Percentiles rank a stretch among this genome's conserved stretches.
These are phyloP conservation scores for Agonopterix arenella DNA, from an alignment of 2,888 invertebrate species.

Conservation along the genomic window DNA sequence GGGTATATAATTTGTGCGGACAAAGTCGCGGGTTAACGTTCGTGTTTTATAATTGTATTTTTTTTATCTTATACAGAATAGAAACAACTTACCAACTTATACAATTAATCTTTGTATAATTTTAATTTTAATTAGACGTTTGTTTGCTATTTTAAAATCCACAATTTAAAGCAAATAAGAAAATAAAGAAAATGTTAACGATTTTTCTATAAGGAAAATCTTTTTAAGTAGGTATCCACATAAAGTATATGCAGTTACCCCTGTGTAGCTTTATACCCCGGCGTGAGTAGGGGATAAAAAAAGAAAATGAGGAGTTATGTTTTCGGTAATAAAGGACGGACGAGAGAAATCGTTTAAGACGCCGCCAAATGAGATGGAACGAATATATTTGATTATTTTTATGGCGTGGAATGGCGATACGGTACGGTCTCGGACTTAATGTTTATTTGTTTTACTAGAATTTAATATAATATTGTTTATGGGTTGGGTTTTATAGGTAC, in stretches of 20 bases:
- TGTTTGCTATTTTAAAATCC: too few relatives aligned
- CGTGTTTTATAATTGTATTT: too few relatives aligned
- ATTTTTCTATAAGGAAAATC: conserved; percentile 20
- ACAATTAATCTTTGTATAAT: too few relatives aligned
- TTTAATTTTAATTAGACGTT: too few relatives aligned
- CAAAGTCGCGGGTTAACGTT: too few relatives aligned
- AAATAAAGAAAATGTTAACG: neutral
- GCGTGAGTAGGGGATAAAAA: conserved; percentile 71
- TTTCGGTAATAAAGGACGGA: conserved; percentile 76
- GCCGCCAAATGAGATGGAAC: conserved; percentile 75
- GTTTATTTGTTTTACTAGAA: conserved; percentile 68
- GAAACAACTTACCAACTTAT: too few relatives aligned
- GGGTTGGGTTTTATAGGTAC: conserved; percentile 34
- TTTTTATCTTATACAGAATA: too few relatives aligned
- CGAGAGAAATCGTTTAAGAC: conserved; percentile 77
- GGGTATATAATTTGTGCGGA: too few relatives aligned
- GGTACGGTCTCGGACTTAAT: conserved; percentile 53
- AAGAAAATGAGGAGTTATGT: conserved; percentile 77
- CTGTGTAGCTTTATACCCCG: conserved; percentile 51
- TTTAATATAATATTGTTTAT: conserved; percentile 59
- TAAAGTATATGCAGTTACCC: conserved; percentile 70
- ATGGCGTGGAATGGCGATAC: conserved; percentile 71
- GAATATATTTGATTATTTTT: conserved; percentile 77
- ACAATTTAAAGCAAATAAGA: neutral
- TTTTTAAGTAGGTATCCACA: conserved; percentile 39